phyloP scores from a whole-genome alignment of 64 coral and sea anemone species.

The Pocillopora damicornis region DNA sequence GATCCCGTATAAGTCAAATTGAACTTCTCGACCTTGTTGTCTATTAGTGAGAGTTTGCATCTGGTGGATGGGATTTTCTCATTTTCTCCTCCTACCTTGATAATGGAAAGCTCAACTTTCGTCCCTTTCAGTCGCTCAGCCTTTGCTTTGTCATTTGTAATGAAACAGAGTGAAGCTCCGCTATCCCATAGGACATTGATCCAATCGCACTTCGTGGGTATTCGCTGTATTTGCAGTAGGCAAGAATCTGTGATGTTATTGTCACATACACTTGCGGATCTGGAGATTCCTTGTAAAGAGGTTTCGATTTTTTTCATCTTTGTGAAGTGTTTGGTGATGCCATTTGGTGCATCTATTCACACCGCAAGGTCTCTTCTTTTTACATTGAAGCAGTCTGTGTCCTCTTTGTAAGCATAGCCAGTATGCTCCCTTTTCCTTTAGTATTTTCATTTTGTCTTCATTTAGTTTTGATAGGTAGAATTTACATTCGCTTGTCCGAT shows the following conservation, averaged over 20 bases:
- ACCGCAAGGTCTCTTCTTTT: constrained; percentile 27
- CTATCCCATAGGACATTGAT: constrained; percentile 46
- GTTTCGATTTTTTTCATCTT: neutral
- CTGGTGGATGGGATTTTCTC: constrained; percentile 41
- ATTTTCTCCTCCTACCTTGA: constrained; percentile 17
- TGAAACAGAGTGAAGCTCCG: constrained; percentile 58
- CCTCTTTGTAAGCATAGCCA: constrained; percentile 45
- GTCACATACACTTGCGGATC: neutral
- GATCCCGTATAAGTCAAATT: constrained; percentile 49
- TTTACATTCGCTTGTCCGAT: constrained; percentile 41
- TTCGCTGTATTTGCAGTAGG: constrained; percentile 46
- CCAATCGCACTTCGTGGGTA: constrained; percentile 36
- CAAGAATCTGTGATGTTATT: neutral
- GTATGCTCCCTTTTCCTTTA: constrained; percentile 56
- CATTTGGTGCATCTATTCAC: constrained; percentile 29
- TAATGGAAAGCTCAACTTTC: constrained; percentile 13
- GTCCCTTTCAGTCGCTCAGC: constrained; percentile 36
- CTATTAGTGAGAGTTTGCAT: constrained; percentile 21
- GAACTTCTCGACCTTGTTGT: constrained; percentile 5
- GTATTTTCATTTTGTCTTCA: constrained; percentile 20
- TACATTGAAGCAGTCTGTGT: constrained; percentile 10
- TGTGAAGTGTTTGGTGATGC: constrained; percentile 40
- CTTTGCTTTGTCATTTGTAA: constrained; percentile 52
- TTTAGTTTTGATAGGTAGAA: constrained; percentile 43
- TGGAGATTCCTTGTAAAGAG: neutral